Evolutionary conservation across 2,797 vertebrate genomes (phyloP).

Genomic region (Eurystomus glaucurus): DNA sequence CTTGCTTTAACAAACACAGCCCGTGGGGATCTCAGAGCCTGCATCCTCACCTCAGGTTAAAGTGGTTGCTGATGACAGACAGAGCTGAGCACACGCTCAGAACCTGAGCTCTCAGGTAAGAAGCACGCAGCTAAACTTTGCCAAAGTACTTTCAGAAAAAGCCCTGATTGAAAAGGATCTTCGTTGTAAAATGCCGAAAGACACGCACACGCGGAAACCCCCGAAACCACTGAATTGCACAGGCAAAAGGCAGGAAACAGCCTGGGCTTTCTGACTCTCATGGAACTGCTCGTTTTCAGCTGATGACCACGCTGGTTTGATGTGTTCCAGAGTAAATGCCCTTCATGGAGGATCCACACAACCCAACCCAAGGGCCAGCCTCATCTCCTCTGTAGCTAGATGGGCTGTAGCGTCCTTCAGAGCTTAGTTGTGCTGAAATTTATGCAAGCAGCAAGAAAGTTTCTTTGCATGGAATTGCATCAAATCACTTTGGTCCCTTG

Average conservation of each 20-base stretch:
- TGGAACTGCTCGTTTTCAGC: not conserved
- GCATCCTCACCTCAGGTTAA: slow-evolving; percentile 16
- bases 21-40: not conserved
- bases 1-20: not conserved
- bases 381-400: not conserved
- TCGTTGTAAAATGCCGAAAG: slow-evolving; percentile 63
- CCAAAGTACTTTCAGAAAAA: slow-evolving; percentile 59
- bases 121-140: slow-evolving; percentile 12
- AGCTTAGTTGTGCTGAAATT: not conserved
- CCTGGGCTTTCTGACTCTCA: not conserved
- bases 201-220: not conserved
- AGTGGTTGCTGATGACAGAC: slow-evolving; percentile 72
- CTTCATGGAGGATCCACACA: not conserved
- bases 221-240: fast-evolving
- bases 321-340: slow-evolving; percentile 8
- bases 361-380: not conserved
- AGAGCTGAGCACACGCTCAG: not conserved
- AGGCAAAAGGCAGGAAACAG: not conserved
- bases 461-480: not conserved
- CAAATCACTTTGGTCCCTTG: not conserved
- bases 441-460: not conserved
- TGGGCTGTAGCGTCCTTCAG: not conserved
- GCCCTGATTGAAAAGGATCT: slow-evolving; percentile 48
- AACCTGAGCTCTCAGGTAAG: not conserved
- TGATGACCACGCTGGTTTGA: not conserved